Conservation (phyloP, 2,888 invertebrate species). For the Brenthis ino region DNA sequence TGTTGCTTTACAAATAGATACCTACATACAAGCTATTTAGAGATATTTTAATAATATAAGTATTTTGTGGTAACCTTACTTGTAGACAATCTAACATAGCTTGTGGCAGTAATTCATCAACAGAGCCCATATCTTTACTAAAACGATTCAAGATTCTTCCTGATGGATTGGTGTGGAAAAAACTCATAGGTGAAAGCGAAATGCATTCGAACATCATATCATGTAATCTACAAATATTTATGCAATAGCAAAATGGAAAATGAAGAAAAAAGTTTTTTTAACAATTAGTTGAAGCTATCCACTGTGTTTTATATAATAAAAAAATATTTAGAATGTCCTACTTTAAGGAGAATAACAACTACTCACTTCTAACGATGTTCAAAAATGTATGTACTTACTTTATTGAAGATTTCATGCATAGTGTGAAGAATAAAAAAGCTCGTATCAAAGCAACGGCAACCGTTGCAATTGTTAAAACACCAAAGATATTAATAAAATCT, state of each 20-base stretch:
- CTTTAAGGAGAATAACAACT: no score
- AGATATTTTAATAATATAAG: no score
- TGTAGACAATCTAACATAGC: slow-evolving; percentile 87
- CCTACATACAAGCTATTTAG: no score
- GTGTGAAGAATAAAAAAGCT: slow-evolving; percentile 84
- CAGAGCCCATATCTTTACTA: slow-evolving; percentile 92
- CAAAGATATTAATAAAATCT: slow-evolving; percentile 79
- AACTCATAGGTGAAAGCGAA: slow-evolving; percentile 79
- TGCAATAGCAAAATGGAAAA: background rate
- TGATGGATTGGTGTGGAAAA: slow-evolving; percentile 93
- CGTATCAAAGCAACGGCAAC: slow-evolving; percentile 83
- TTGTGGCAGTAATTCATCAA: slow-evolving; percentile 90
- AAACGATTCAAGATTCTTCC: slow-evolving; percentile 90
- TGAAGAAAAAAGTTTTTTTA: no score
- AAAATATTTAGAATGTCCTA: no score
- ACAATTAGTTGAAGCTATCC: no score
- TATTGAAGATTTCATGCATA: slow-evolving; percentile 86
- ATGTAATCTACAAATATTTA: slow-evolving; percentile 76
- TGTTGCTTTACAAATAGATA: no score
- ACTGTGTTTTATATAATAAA: no score
- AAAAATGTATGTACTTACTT: slow-evolving; percentile 54
- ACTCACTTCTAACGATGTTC: no score
- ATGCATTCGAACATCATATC: slow-evolving; percentile 85
- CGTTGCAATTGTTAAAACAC: slow-evolving; percentile 78
- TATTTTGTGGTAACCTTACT: slow-evolving; percentile 47